Percentiles rank a stretch among this genome's conserved stretches.
Conservation (phyloP, 2,113 vertebrate species). For the Barnardius zonarius region DNA sequence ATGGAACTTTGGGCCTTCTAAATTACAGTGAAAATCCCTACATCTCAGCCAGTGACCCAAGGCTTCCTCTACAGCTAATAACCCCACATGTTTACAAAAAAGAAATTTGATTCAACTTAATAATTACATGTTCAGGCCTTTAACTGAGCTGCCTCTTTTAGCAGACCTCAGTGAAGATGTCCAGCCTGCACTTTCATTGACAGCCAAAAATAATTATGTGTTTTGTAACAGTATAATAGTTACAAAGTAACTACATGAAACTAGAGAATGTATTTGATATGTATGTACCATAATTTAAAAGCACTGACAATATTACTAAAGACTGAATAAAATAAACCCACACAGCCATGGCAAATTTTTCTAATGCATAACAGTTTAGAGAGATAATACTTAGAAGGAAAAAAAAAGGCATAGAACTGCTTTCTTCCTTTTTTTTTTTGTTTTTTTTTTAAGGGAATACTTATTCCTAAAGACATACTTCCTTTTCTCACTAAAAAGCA, state of each 20-base stretch:
- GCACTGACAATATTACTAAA: not conserved
- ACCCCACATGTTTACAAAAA: not conserved
- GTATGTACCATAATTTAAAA: not conserved
- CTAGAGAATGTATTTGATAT: not conserved
- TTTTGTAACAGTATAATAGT: not conserved
- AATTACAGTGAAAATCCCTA: not conserved
- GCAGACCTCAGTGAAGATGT: not conserved
- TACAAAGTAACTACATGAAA: not conserved
- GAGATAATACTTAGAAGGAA: not conserved
- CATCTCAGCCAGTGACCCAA: not conserved
- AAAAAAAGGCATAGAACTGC: not conserved
- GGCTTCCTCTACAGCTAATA: not conserved
- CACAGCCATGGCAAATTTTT: not conserved
- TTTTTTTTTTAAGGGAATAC: not conserved
- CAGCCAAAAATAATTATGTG: not conserved
- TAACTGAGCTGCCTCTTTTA: not conserved
- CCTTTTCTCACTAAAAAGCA: not conserved
- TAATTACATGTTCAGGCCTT: not conserved
- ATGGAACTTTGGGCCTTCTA: not conserved
- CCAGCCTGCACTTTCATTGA: not conserved
- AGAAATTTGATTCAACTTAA: accelerated
- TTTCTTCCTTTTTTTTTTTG: not conserved
- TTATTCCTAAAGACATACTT: not conserved
- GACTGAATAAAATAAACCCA: not conserved
- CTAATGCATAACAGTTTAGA: not conserved